These are phyloP conservation scores for Neolamprologus falcicula DNA, from an alignment of 2,113 vertebrate genomes.

Conservation along the genomic window DNA sequence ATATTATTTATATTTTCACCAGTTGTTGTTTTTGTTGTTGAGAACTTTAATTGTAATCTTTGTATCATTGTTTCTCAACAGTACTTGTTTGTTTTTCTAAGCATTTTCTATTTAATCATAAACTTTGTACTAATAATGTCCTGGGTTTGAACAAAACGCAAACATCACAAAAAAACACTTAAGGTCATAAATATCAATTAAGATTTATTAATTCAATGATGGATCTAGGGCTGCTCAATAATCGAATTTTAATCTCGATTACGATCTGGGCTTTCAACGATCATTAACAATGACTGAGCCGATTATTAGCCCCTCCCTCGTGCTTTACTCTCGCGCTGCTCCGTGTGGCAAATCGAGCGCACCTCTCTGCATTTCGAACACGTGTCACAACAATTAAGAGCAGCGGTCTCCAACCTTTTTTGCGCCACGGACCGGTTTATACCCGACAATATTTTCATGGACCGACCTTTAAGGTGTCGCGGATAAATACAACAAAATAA, in stretches of 20 bases:
- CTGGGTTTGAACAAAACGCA: not conserved
- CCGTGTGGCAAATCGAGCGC: no score
- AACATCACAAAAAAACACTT: not conserved
- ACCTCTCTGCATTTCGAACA: no score
- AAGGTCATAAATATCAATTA: not conserved
- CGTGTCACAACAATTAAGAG: no score
- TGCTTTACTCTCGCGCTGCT: no score
- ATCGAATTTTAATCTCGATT: no score
- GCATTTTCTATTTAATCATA: not conserved
- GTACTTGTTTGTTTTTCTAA: not conserved
- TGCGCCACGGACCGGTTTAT: accelerated
- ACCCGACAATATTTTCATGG: accelerated
- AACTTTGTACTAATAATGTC: not conserved
- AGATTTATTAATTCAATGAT: not conserved
- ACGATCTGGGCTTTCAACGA: no score
- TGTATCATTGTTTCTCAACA: accelerated
- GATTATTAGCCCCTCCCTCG: no score
- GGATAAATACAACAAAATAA: no score
- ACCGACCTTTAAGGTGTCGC: no score
- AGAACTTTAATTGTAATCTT: not conserved
- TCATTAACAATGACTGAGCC: no score
- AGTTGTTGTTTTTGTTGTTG: not conserved
- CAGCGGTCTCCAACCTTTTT: no score
- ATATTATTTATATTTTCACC: not conserved
- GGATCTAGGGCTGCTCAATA: no score